Base-by-base conservation (phyloP, 1,140 invertebrate species). In the Magallana ariakensis region DNA sequence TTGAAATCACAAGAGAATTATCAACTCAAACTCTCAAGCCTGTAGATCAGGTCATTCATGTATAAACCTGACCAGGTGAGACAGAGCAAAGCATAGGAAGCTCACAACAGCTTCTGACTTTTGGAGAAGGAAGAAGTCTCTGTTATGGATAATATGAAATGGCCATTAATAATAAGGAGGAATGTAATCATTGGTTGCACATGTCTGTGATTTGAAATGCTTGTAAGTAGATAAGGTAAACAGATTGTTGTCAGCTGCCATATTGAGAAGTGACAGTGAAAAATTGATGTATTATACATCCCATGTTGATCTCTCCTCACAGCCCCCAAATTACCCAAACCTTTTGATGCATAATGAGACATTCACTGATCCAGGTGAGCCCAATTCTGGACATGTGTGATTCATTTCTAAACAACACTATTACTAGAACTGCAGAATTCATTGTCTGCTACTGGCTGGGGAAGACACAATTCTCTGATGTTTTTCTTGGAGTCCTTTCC, bases 181-280 rank as follows among this genome's bases (percentile, higher is more conserved):
- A 26, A 70, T 70, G 66, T 26, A 70, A 70, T 70, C 66, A 70
- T 70, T 70, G 22, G 19, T 26, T 70, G 26, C 66, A 70, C 19
- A 70, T 70, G 66, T 26, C 66, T 22, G 6, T 70, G 66, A 70
- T 70, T 70, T 70, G 19, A 70, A 70, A 70, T 70, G 66, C 66
- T 70, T 70, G 66, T 70, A 70, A 70, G 66, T 70, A 70, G 66
- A 70, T 70, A 70, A 70, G 33, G 22, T 70, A 70, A 26, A 70
- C 66, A 70, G 22, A 70, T 70, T 70, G 66, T 70, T 70, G 66
- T 22, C 66, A 70, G 66, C 22, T 70, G 66, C 66, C 66, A 70
- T 26, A 70, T 33, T 70, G 66, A 70, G 0, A 46, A 46, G 62
- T 66, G 62, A 66, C 66, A 70, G 66, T 70, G 66, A 70, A 70